A percentile compares a stretch with the other conserved stretches of the same genome.
phyloP scores from a whole-genome alignment of 2,888 invertebrate species.

The Cantharis flavilabris region DNA sequence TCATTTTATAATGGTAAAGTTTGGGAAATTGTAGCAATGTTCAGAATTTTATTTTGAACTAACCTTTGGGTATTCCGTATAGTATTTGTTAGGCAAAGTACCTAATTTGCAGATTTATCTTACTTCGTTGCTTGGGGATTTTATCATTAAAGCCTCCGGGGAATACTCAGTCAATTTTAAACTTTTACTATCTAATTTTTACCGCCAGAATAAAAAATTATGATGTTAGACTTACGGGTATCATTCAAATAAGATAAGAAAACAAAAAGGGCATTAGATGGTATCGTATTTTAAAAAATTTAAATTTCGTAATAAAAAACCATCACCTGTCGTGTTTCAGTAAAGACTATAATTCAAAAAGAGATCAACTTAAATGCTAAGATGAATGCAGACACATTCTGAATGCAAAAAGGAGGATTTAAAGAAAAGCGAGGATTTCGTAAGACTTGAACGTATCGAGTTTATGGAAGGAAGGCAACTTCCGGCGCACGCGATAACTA shows the following conservation, averaged over 20 bases:
- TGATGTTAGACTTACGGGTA: background rate
- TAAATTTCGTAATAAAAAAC: slow-evolving; percentile 1
- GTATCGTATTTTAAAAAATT: background rate
- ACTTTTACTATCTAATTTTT: slow-evolving; percentile 1
- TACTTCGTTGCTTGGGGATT: background rate
- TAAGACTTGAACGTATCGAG: slow-evolving; percentile 50
- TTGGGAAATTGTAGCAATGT: background rate
- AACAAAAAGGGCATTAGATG: background rate
- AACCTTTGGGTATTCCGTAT: background rate
- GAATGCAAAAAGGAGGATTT: slow-evolving; percentile 53
- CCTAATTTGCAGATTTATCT: background rate
- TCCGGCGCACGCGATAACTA: slow-evolving; percentile 49
- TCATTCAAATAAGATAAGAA: background rate
- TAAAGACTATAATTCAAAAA: slow-evolving; percentile 24
- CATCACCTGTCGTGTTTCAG: slow-evolving; percentile 19
- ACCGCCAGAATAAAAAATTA: background rate
- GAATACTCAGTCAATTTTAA: background rate
- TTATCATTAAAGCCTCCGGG: background rate
- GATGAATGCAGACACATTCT: slow-evolving; percentile 47
- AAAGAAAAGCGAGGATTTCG: slow-evolving; percentile 51
- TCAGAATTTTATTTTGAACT: background rate
- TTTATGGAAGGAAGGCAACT: slow-evolving; percentile 49
- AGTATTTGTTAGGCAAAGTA: background rate
- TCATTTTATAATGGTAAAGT: background rate
- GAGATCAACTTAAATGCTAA: slow-evolving; percentile 40